phyloP scores from a whole-genome alignment of 1,140 invertebrate genomes.

The Drosophila carrolli region DNA sequence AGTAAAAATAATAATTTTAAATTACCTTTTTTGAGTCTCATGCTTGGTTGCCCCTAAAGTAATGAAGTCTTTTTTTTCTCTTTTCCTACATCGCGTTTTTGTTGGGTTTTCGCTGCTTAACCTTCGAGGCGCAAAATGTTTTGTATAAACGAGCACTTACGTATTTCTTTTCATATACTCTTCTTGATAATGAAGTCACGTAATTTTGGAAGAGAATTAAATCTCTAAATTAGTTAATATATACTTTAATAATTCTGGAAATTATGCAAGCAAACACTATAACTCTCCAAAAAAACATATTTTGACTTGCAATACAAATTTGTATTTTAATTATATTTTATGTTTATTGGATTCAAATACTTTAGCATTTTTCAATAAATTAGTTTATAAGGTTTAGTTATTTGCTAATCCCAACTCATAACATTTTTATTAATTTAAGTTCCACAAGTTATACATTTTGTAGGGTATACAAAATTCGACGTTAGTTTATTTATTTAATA shows the following conservation, averaged over 20 bases:
- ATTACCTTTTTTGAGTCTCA: constrained; percentile 55
- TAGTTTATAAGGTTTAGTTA: too few species aligned
- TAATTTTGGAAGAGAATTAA: too few species aligned
- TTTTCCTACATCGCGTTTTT: constrained; percentile 25
- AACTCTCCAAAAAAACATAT: too few species aligned
- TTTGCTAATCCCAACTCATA: too few species aligned
- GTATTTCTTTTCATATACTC: constrained; percentile 22
- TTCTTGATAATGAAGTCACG: not conserved
- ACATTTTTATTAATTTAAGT: too few species aligned
- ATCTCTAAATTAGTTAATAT: too few species aligned
- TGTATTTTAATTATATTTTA: too few species aligned
- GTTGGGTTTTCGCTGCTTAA: constrained; percentile 57
- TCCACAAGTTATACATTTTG: not conserved
- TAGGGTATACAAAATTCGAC: constrained; percentile 41
- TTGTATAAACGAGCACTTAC: constrained; percentile 42
- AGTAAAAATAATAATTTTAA: constrained; percentile 68
- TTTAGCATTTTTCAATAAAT: too few species aligned
- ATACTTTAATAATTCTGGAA: too few species aligned
- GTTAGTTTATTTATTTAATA: constrained; percentile 5
- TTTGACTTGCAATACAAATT: too few species aligned
- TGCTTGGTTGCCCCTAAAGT: constrained; percentile 58
- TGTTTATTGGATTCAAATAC: too few species aligned
- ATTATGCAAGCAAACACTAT: too few species aligned
- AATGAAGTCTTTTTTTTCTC: constrained; percentile 42
- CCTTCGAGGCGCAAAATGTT: constrained; percentile 69